Percentiles rank a stretch among this genome's conserved stretches.
These are phyloP conservation scores for Polydrusus tereticollis DNA, from an alignment of 2,888 invertebrate genomes.

Conservation along the genomic window DNA sequence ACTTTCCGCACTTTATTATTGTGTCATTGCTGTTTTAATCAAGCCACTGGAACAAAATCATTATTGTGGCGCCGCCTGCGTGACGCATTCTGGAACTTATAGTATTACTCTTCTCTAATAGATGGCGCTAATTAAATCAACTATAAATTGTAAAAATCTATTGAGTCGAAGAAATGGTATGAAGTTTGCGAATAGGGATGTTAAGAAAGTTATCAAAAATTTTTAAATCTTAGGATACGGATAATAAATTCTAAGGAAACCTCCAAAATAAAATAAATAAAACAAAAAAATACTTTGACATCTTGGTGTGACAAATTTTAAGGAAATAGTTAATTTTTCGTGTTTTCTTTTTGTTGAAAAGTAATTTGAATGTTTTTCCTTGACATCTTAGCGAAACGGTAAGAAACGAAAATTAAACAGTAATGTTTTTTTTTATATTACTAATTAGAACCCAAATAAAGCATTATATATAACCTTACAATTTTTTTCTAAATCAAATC, in stretches of 20 bases:
- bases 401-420: not conserved
- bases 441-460: not conserved
- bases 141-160: not conserved
- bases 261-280: too few species aligned
- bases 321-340: conserved; percentile 2
- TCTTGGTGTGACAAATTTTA: not conserved
- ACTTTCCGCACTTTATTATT: too few species aligned
- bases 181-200: not conserved
- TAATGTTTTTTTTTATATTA: not conserved
- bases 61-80: not conserved
- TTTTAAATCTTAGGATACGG: too few species aligned
- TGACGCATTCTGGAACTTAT: too few species aligned
- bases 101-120: not conserved
- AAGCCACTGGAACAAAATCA: not conserved
- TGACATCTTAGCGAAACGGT: conserved; percentile 13
- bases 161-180: not conserved
- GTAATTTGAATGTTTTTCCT: conserved; percentile 23
- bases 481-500: not conserved
- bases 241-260: too few species aligned
- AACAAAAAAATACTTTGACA: too few species aligned
- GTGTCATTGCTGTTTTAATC: not conserved
- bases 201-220: not conserved
- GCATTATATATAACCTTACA: not conserved
- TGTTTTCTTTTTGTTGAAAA: conserved; percentile 8
- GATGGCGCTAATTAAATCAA: not conserved